Percentiles rank a stretch among this genome's conserved stretches.
phyloP scores from a whole-genome alignment of 2,797 vertebrate species.

The Okamejei kenojei region DNA sequence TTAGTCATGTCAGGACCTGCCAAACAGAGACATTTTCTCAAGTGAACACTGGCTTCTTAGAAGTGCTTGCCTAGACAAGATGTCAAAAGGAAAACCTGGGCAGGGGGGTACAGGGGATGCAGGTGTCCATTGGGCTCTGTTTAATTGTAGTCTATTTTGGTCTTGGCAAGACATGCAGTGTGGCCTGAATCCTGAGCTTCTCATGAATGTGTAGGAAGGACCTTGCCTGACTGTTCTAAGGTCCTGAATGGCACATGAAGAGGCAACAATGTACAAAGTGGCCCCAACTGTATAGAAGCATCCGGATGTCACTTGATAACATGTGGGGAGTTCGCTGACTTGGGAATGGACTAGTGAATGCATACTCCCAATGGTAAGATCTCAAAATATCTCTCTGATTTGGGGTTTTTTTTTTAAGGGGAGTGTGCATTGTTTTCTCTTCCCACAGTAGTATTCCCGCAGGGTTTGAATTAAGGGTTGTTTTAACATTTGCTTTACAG shows the following conservation, averaged over 20 bases:
- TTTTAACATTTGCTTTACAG: constrained; percentile 76
- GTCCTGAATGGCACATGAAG: constrained; percentile 90
- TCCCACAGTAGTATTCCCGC: constrained; percentile 74
- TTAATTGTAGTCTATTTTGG: constrained; percentile 50
- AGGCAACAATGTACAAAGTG: constrained; percentile 88
- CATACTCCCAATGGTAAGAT: constrained; percentile 86
- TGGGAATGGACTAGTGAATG: constrained; percentile 89
- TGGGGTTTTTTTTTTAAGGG: constrained; percentile 48
- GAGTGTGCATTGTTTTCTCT: constrained; percentile 81
- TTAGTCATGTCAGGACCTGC: constrained; percentile 99
- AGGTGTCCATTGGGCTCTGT: constrained; percentile 60
- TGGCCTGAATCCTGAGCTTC: constrained; percentile 87
- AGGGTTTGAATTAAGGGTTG: constrained; percentile 63
- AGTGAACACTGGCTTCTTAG: constrained; percentile 99
- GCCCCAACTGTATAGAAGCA: constrained; percentile 96
- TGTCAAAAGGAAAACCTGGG: constrained; percentile 52
- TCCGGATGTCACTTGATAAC: constrained; percentile 99
- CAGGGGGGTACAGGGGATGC: constrained; percentile 24
- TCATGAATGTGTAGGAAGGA: constrained; percentile 83
- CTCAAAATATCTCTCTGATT: constrained; percentile 50
- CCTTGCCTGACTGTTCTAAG: constrained; percentile 78
- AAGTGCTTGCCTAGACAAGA: constrained; percentile 97
- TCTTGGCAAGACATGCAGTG: constrained; percentile 99
- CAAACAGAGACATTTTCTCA: constrained; percentile 97
- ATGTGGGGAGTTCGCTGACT: constrained; percentile 86